phyloP scores from a whole-genome alignment of 2,113 vertebrate genomes.

The Aleadryas rufinucha region DNA sequence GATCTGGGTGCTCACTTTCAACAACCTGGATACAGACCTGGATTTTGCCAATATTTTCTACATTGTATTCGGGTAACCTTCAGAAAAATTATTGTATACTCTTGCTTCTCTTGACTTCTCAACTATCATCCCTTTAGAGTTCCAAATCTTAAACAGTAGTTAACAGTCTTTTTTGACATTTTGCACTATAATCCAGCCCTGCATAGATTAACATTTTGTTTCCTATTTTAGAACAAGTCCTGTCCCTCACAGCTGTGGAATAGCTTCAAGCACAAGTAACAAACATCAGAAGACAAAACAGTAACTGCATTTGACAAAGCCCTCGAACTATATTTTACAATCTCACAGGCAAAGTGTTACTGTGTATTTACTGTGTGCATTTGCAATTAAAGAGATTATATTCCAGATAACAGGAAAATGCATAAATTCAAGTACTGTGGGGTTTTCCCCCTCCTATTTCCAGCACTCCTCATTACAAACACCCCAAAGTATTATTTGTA shows the following conservation, averaged over 20 bases:
- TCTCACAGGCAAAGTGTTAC: background rate
- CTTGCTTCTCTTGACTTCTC: background rate
- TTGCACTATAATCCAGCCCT: background rate
- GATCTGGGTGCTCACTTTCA: background rate
- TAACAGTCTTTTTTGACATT: background rate
- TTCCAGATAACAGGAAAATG: background rate
- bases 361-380: background rate
- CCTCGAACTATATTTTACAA: background rate
- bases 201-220: background rate
- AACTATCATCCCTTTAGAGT: background rate
- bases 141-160: background rate
- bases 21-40: background rate
- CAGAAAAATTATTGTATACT: background rate
- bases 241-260: background rate
- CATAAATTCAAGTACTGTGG: background rate
- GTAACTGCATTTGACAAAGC: constrained; percentile 20
- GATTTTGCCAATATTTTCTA: background rate
- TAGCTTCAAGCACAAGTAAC: background rate
- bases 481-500: background rate
- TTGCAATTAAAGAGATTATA: background rate
- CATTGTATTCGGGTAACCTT: background rate
- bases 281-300: constrained; percentile 2
- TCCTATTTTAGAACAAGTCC: constrained; percentile 5
- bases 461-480: background rate
- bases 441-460: background rate